Conservation (phyloP, 2,113 vertebrate species). For the Cacatua alba region DNA sequence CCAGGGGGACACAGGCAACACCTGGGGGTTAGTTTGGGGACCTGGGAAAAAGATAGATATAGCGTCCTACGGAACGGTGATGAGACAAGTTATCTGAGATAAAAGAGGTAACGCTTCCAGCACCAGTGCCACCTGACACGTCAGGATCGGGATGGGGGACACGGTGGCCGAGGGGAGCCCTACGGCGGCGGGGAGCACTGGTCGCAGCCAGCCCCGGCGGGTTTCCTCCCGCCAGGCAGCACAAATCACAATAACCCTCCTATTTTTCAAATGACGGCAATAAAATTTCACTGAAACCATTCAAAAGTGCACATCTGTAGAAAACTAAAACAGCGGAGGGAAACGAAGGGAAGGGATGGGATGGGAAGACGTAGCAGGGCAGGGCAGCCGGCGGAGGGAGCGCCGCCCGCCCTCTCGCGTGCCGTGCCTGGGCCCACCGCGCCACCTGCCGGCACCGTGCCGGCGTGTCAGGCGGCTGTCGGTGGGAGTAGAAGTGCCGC, state of each 20-base stretch:
- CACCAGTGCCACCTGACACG: not conserved
- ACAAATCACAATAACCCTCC: constrained; percentile 42
- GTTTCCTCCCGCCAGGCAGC: constrained; percentile 11
- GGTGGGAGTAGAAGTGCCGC: no score
- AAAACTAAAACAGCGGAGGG: constrained; percentile 27
- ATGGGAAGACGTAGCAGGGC: not conserved
- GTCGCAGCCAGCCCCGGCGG: not conserved
- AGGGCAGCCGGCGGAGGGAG: not conserved
- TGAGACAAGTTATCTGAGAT: fast-evolving
- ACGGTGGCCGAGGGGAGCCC: not conserved
- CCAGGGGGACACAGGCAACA: fast-evolving
- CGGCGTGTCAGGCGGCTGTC: not conserved
- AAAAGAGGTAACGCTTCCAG: no score
- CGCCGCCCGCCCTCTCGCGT: not conserved
- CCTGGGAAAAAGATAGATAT: not conserved
- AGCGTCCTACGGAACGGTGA: not conserved
- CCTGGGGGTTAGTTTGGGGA: no score
- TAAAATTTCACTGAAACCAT: constrained; percentile 68
- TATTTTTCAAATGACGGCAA: constrained; percentile 63
- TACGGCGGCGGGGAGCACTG: not conserved
- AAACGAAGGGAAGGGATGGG: not conserved
- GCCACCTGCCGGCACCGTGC: constrained; percentile 35
- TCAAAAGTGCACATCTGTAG: constrained; percentile 56
- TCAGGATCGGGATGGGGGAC: not conserved
- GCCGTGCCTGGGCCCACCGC: constrained; percentile 48